A percentile compares a stretch with the other conserved stretches of the same genome.
phyloP scores from a whole-genome alignment of 2,113 vertebrate species.

The Prolemur simus region DNA sequence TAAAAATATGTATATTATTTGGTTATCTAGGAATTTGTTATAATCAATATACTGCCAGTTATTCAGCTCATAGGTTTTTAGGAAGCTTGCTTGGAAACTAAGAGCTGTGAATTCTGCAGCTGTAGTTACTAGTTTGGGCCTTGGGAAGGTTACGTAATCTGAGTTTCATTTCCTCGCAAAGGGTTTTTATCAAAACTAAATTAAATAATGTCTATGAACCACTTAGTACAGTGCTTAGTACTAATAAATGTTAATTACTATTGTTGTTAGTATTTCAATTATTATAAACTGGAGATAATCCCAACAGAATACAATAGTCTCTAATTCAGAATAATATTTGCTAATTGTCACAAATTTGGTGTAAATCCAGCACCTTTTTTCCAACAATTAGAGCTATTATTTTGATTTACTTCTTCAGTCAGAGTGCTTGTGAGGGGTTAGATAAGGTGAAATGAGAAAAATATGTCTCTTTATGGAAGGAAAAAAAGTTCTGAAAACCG shows the following conservation, averaged over 20 bases:
- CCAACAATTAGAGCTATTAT: neutral
- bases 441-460: constrained; percentile 16
- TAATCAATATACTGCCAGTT: neutral
- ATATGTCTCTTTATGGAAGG: neutral
- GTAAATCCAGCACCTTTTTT: neutral
- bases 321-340: neutral
- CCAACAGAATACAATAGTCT: neutral
- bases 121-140: neutral
- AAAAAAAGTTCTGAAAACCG: neutral
- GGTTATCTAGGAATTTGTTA: neutral
- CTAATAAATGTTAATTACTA: neutral
- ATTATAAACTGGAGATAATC: neutral
- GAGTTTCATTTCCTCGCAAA: neutral
- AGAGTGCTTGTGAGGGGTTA: neutral
- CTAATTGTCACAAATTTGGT: constrained; percentile 18
- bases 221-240: neutral
- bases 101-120: neutral
- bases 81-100: neutral
- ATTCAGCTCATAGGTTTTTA: neutral
- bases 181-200: neutral
- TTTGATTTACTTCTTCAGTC: neutral
- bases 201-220: neutral
- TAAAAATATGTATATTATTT: neutral
- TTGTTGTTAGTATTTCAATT: neutral
- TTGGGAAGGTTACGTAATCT: neutral